These are phyloP conservation scores for Anodontia alba DNA, from an alignment of 2,888 invertebrate genomes.

Conservation along the genomic window DNA sequence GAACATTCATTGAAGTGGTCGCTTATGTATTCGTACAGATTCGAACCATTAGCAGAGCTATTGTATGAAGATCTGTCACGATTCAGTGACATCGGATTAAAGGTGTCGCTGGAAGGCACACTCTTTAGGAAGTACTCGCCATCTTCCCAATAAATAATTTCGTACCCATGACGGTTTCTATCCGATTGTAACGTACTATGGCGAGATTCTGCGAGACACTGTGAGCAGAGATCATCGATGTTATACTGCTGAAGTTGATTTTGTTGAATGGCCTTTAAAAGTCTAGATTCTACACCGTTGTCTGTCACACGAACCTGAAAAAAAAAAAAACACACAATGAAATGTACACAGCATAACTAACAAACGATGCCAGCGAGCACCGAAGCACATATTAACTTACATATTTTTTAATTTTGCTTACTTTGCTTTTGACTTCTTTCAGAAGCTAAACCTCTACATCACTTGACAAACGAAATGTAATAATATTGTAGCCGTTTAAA, in stretches of 20 bases:
- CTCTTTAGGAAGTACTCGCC: conserved; percentile 42
- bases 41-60: conserved; percentile 56
- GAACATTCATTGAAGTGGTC: conserved; percentile 38
- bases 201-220: neutral
- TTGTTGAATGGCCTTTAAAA: conserved; percentile 55
- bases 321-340: neutral
- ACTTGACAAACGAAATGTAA: too few species aligned
- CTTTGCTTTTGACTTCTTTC: too few species aligned
- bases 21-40: conserved; percentile 61
- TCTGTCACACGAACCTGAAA: conserved; percentile 56
- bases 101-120: conserved; percentile 56
- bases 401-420: too few species aligned
- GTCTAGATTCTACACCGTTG: conserved; percentile 54
- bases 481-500: too few species aligned
- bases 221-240: conserved; percentile 39
- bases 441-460: too few species aligned
- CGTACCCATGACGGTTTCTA: conserved; percentile 52
- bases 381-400: too few species aligned
- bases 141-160: conserved; percentile 60
- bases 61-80: conserved; percentile 47
- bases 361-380: too few species aligned
- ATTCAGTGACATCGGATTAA: conserved; percentile 46
- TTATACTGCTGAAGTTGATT: conserved; percentile 43
- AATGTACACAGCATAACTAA: too few species aligned
- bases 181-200: conserved; percentile 37